Percentiles rank a stretch among this genome's conserved stretches.
phyloP scores from a whole-genome alignment of 2,113 vertebrate species.

The Montifringilla adamsi region DNA sequence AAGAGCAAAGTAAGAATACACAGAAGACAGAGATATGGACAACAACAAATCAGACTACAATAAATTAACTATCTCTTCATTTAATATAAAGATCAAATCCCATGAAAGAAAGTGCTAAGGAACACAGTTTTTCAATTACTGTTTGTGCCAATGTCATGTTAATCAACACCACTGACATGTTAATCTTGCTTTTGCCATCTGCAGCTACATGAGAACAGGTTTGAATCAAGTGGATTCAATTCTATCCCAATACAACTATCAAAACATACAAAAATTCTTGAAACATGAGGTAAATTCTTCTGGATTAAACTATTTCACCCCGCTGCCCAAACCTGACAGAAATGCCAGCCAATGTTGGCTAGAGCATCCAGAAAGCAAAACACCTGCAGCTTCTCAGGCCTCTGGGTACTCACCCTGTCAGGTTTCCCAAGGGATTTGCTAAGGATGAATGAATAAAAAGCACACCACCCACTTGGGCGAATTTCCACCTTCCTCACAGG shows the following conservation, averaged over 20 bases:
- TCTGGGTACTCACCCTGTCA: background rate
- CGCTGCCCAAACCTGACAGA: background rate
- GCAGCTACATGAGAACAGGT: background rate
- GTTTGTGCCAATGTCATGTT: fast-evolving
- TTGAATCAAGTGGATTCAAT: background rate
- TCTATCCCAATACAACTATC: background rate
- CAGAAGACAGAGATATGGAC: background rate
- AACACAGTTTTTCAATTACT: background rate
- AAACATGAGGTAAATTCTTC: background rate
- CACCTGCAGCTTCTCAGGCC: background rate
- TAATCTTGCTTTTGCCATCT: background rate
- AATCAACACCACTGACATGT: fast-evolving
- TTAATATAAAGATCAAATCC: background rate
- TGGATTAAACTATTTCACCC: background rate
- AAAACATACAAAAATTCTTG: background rate
- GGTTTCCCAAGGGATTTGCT: fast-evolving
- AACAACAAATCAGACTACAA: background rate
- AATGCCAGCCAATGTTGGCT: background rate
- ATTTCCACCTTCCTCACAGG: background rate
- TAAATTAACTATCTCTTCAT: background rate
- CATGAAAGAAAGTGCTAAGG: background rate
- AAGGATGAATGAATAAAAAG: background rate
- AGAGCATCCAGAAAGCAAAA: background rate
- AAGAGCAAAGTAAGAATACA: background rate
- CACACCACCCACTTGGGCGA: fast-evolving